Evolutionary conservation across 2,888 invertebrate species (phyloP).

Genomic region (Pristionchus mayeri): DNA sequence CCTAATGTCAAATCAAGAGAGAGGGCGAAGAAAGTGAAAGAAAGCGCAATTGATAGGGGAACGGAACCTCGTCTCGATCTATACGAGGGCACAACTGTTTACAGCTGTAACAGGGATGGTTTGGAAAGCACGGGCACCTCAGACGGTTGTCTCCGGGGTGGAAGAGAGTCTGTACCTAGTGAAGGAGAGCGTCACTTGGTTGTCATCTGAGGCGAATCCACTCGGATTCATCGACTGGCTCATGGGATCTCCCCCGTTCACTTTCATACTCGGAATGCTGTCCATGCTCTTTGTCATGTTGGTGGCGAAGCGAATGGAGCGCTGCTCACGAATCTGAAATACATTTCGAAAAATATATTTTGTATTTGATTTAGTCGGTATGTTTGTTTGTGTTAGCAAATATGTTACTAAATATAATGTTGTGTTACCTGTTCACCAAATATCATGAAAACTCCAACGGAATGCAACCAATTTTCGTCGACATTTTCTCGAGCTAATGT

Average conservation of each 20-base stretch:
- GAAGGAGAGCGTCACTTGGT: constrained; percentile 44
- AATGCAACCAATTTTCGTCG: too few species aligned
- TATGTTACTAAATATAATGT: too few species aligned
- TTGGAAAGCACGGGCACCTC: too few species aligned
- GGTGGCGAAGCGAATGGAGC: constrained; percentile 41
- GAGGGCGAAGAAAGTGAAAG: constrained; percentile 36
- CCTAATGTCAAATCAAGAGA: constrained; percentile 44
- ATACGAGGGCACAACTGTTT: constrained; percentile 3
- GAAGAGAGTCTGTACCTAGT: constrained; percentile 43
- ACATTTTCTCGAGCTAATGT: neutral
- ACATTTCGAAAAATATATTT: too few species aligned
- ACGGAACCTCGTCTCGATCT: constrained; percentile 17
- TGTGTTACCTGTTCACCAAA: too few species aligned
- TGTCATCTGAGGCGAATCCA: constrained; percentile 40
- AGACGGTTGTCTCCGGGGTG: constrained; percentile 47
- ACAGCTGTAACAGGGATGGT: too few species aligned
- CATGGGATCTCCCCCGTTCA: constrained; percentile 8
- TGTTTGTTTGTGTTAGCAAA: too few species aligned
- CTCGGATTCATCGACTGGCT: constrained; percentile 6
- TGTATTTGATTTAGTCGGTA: too few species aligned
- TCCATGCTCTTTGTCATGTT: constrained; percentile 46
- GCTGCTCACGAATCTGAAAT: constrained; percentile 34
- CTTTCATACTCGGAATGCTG: constrained; percentile 35
- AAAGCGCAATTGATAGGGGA: constrained; percentile 33
- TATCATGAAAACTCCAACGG: too few species aligned